Conservation (phyloP, 2,113 vertebrate species). For the Dunckerocampus dactyliophorus region DNA sequence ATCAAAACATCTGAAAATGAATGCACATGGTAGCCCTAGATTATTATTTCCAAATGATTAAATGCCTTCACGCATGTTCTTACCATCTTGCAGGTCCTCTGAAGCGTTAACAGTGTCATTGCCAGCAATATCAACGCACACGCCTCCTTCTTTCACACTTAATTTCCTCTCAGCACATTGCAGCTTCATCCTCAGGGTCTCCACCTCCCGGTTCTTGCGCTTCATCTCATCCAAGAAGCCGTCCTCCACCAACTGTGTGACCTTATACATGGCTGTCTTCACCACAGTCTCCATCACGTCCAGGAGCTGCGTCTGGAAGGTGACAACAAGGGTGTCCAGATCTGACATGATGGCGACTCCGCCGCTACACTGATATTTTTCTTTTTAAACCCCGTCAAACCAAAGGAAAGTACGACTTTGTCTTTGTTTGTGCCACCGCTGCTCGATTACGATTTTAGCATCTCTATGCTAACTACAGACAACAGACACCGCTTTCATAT, state of each 20-base stretch:
- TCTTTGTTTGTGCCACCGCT: no score
- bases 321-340: constrained; percentile 60
- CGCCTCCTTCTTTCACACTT: constrained; percentile 19
- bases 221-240: constrained; percentile 68
- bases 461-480: not conserved
- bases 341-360: constrained; percentile 54
- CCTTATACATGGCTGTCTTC: constrained; percentile 71
- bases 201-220: constrained; percentile 62
- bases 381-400: not conserved
- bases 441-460: constrained; percentile 14
- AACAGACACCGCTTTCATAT: fast-evolving
- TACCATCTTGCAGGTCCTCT: constrained; percentile 36
- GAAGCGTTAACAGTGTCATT: constrained; percentile 21
- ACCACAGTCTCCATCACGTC: constrained; percentile 73
- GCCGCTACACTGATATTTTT: not conserved
- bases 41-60: no score
- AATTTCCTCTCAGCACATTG: constrained; percentile 54
- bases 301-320: constrained; percentile 73
- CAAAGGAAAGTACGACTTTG: not conserved
- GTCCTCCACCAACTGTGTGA: constrained; percentile 71
- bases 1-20: constrained; percentile 35
- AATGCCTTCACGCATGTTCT: not conserved
- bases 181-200: constrained; percentile 60
- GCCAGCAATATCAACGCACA: constrained; percentile 40
- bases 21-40: no score